phyloP scores from a whole-genome alignment of 2,113 vertebrate species.

The Misgurnus anguillicaudatus region DNA sequence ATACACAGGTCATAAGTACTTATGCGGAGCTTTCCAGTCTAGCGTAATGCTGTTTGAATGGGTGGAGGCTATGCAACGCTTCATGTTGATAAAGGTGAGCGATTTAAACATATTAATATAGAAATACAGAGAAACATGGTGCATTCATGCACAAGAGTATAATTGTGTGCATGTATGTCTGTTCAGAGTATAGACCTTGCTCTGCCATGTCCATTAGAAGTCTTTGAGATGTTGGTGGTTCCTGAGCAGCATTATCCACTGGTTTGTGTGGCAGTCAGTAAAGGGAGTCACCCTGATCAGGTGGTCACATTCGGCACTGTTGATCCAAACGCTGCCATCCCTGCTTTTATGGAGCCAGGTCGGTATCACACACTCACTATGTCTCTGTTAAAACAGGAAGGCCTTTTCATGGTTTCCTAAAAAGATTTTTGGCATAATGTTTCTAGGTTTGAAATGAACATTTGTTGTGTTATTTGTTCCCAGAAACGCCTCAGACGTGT shows the following conservation, averaged over 20 bases:
- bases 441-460: background rate
- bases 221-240: slow-evolving; percentile 98
- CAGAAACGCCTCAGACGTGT: slow-evolving; percentile 91
- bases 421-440: background rate
- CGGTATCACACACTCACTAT: background rate
- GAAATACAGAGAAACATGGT: background rate
- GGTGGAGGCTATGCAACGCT: slow-evolving; percentile 98
- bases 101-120: no score
- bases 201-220: slow-evolving; percentile 89
- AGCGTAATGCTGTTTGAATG: slow-evolving; percentile 95
- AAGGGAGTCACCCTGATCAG: slow-evolving; percentile 92
- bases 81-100: slow-evolving; percentile 96
- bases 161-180: slow-evolving; percentile 19
- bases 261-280: slow-evolving; percentile 93
- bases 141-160: background rate
- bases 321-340: slow-evolving; percentile 93
- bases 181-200: slow-evolving; percentile 93
- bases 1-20: slow-evolving; percentile 93
- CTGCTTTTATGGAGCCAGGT: slow-evolving; percentile 96
- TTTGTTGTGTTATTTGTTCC: slow-evolving; percentile 54
- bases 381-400: background rate
- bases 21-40: slow-evolving; percentile 95
- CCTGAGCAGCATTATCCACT: slow-evolving; percentile 94
- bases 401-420: background rate
- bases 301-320: slow-evolving; percentile 95